Percentiles rank a stretch among this genome's conserved stretches.
Conservation (phyloP, 2,888 invertebrate genomes). For the Lysandra bellargus region DNA sequence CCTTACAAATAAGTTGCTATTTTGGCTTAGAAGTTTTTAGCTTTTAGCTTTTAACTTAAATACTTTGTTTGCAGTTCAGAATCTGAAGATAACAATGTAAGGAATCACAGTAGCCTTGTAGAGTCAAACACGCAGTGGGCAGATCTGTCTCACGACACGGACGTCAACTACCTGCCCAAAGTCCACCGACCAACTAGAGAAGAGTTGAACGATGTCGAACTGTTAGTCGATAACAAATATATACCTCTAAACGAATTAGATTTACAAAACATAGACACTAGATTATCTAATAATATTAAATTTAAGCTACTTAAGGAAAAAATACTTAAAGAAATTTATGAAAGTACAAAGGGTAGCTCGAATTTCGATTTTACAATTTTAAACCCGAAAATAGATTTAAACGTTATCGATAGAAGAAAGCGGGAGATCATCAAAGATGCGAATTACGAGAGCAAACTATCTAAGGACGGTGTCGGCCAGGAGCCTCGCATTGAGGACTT, state of each 20-base stretch:
- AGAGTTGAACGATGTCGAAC: slow-evolving; percentile 57
- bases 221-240: slow-evolving; percentile 47
- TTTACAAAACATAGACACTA: slow-evolving; percentile 24
- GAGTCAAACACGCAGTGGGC: slow-evolving; percentile 48
- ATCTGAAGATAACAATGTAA: slow-evolving; percentile 27
- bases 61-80: slow-evolving; percentile 36
- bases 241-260: slow-evolving; percentile 23
- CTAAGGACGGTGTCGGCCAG: slow-evolving; percentile 34
- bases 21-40: not conserved
- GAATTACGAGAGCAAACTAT: slow-evolving; percentile 33
- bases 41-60: not conserved
- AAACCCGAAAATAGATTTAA: slow-evolving; percentile 21
- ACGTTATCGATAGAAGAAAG: slow-evolving; percentile 37
- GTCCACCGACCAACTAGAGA: slow-evolving; percentile 50
- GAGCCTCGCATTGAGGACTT: slow-evolving; percentile 35
- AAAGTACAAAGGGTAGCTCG: slow-evolving; percentile 19
- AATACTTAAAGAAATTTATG: not conserved
- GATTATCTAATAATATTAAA: slow-evolving; percentile 25
- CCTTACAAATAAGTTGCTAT: not conserved
- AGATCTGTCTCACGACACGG: slow-evolving; percentile 66
- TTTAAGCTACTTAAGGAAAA: slow-evolving; percentile 14
- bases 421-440: slow-evolving; percentile 41
- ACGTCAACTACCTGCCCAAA: slow-evolving; percentile 60
- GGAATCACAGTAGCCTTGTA: slow-evolving; percentile 32
- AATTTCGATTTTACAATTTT: slow-evolving; percentile 24